phyloP scores from a whole-genome alignment of 2,113 vertebrate genomes.

The Cryptomyrus ogoouensis region DNA sequence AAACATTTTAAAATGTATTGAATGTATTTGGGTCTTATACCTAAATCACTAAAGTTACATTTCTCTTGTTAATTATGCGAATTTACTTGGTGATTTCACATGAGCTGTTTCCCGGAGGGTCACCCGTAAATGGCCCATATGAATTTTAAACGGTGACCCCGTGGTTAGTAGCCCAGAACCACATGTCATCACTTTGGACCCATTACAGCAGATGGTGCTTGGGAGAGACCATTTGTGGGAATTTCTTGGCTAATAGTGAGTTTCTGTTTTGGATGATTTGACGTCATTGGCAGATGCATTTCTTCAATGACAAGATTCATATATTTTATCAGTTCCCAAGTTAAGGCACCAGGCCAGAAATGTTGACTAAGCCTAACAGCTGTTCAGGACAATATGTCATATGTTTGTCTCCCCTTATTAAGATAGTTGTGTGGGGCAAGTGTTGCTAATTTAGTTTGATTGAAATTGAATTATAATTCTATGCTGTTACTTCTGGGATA shows the following conservation, averaged over 20 bases:
- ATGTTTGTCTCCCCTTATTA: background rate
- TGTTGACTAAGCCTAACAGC: background rate
- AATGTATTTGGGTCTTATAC: background rate
- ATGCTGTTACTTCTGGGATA: background rate
- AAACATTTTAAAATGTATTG: background rate
- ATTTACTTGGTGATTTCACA: background rate
- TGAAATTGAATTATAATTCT: background rate
- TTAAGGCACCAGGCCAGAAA: background rate
- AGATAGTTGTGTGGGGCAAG: background rate
- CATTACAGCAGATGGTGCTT: constrained; percentile 1
- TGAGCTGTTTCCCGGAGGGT: background rate
- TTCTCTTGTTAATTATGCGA: background rate
- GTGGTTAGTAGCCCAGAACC: background rate
- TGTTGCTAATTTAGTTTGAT: background rate
- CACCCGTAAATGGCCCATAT: background rate
- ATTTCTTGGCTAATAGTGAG: background rate
- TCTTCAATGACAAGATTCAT: background rate
- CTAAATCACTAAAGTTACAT: background rate
- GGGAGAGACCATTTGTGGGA: constrained; percentile 15
- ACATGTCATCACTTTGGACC: constrained; percentile 1
- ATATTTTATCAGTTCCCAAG: background rate
- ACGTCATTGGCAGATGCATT: constrained; percentile 2
- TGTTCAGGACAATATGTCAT: background rate
- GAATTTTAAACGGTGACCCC: background rate
- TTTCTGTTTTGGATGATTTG: background rate